Conservation (phyloP, 1,140 invertebrate species). For the Drosophila pachea region DNA sequence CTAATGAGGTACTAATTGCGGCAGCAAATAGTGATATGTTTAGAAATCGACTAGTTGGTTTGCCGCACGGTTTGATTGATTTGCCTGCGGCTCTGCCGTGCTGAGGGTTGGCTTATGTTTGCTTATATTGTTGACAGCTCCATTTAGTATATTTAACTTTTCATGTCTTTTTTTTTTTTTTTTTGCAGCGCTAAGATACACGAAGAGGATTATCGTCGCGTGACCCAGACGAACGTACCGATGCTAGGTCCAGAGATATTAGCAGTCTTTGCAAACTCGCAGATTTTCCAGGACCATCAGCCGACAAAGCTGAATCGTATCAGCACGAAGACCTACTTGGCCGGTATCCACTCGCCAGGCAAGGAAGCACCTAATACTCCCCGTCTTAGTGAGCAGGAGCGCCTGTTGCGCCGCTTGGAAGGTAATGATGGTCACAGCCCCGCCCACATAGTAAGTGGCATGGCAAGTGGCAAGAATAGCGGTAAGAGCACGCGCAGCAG, state of each 20-base stretch:
- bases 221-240: conserved; percentile 77
- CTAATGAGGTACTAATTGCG: conserved; percentile 68
- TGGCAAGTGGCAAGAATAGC: conserved; percentile 53
- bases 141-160: not conserved
- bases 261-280: conserved; percentile 77
- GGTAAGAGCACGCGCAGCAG: conserved; percentile 70
- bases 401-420: conserved; percentile 73
- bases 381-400: conserved; percentile 68
- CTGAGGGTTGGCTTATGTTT: conserved; percentile 36
- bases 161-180: conserved; percentile 11
- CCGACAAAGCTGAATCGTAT: conserved; percentile 72
- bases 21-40: conserved; percentile 29
- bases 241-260: conserved; percentile 76
- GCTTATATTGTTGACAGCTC: conserved; percentile 29
- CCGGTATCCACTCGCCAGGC: conserved; percentile 68
- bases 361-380: conserved; percentile 69
- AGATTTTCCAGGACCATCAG: conserved; percentile 78
- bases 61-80: conserved; percentile 9
- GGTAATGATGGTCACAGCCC: conserved; percentile 67
- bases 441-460: conserved; percentile 52
- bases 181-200: conserved; percentile 71
- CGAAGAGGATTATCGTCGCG: conserved; percentile 77
- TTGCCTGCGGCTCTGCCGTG: conserved; percentile 23
- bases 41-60: not conserved
- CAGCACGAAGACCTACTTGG: conserved; percentile 68